Evolutionary conservation across 2,888 invertebrate species (phyloP), one percentile per base, ranked within the genome.

Genomic region (Apoderus coryli): DNA sequence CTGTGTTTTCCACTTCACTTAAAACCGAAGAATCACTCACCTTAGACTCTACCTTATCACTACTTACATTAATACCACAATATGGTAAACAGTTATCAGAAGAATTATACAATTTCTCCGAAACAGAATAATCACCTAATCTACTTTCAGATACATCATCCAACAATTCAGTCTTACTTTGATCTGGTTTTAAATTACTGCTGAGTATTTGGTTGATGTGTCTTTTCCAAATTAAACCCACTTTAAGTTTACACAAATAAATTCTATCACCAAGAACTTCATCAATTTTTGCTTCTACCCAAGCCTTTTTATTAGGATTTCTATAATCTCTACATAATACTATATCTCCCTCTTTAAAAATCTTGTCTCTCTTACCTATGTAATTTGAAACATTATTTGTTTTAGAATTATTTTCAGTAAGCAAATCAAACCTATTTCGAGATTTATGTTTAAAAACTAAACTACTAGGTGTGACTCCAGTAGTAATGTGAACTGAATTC

Each of bases 401-500:
- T 19, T n/a, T 19, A n/a, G 6, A 6, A 19, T n/a, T 19, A 6
- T 19, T 19, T 19, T 19, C 19, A 7, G 19, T 19, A 7, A 19
- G n/a, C 19, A 19, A 33, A 27, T 36, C 36, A 12, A 36, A 34
- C 23, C 36, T 27, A 19, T 4, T 37, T 28, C 29, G 19, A 14
- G 15, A 9, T 14, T 31, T 35, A 29, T 26, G 16, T 2, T 29
- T 32, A 32, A 37, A 37, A 10, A 37, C 16, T 22, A 37, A 22
- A 23, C 26, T 31, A 12, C 34, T 14, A 10, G 37, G 37, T n/a
- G 24, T 14, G 4, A 29, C 29, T 15, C 34, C 34, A 9, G 34
- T 37, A 23, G 29, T 35, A 4, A 14, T 19, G 16, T 37, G 37
- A 12, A 25, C 22, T 4, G 34, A 27, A 35, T 37, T 37, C 4